Evolutionary conservation across 2,888 invertebrate species (phyloP).

Genomic region (Drosophila vallismaia): DNA sequence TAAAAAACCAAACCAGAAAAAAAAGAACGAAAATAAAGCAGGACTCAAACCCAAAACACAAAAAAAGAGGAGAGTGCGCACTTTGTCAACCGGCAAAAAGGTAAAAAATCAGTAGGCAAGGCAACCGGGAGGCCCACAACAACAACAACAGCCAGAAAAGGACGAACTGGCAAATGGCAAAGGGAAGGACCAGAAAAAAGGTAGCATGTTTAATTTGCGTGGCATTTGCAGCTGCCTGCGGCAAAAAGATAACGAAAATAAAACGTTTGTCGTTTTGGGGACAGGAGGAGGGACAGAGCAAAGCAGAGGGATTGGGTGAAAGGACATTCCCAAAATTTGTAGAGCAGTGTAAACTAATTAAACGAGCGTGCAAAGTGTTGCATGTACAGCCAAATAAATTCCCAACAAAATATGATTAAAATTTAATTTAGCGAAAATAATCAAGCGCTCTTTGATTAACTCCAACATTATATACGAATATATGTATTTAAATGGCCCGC

Average conservation of each 20-base stretch:
- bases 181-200: conserved; percentile 56
- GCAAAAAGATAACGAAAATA: conserved; percentile 82
- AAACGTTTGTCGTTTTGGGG: conserved; percentile 71
- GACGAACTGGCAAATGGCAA: conserved; percentile 27
- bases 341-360: conserved; percentile 77
- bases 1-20: conserved; percentile 6
- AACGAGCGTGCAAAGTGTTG: conserved; percentile 54
- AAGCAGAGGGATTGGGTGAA: neutral
- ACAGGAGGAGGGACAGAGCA: neutral
- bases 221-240: conserved; percentile 82
- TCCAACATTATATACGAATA: conserved; percentile 27
- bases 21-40: conserved; percentile 4
- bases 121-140: conserved; percentile 36
- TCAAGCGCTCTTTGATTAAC: conserved; percentile 66
- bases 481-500: conserved; percentile 16
- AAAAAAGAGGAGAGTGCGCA: conserved; percentile 52
- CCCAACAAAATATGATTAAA: conserved; percentile 62
- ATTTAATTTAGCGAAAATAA: conserved; percentile 77
- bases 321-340: conserved; percentile 42
- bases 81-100: conserved; percentile 71
- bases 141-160: conserved; percentile 16
- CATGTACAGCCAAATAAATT: conserved; percentile 59
- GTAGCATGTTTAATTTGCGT: conserved; percentile 82
- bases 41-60: conserved; percentile 15
- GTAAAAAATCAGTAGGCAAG: conserved; percentile 57